Base-by-base conservation (phyloP, 2,797 vertebrate species). In the Chelon auratus region DNA sequence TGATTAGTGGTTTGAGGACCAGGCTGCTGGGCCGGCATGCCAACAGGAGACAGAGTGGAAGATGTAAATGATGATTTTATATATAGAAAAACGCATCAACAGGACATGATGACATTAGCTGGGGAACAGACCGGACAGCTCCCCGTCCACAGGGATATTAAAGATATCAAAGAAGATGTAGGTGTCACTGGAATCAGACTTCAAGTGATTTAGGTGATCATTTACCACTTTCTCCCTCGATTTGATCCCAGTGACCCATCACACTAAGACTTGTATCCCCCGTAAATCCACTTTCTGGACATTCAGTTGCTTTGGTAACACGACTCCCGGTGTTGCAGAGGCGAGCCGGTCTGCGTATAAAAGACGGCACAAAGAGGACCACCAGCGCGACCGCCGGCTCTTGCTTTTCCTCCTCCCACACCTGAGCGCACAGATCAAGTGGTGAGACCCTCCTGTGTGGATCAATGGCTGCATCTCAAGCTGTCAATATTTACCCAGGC, bases 401-500 rank as follows among this genome's bases (percentile, higher is more conserved):
- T 87, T 65, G 78, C 93, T 90, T 91, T 66, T 60, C 72, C 72
- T 83, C 88, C 85, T 80, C 88, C 86, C 87, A 90, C 93, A 95
- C 87, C 92, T 94, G 87, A 90, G 80, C 62, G 85, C 89, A 90
- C 92, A 91, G 93, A 94, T 93, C 91, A 89, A 83, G 86, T 78
- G 91, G 92, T 81, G 92, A 92, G 82, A 89, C 78, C 88, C 87
- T 87, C 72, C 80, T 68, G 85, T 85, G 78, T 61, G 85, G 92
- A 92, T 88, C 60, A 86, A 83, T 91, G 90, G 81, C 80, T 2
- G 26, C 91, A 92, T 89, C 91, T 91, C 82, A 90, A 85, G 89
- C 85, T 61, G 72, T 85, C 84, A 95, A 94, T 95, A 93, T 93
- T 94, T 93, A 93, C 92, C 93, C 87, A 88, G 82, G 86, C 89